phyloP scores from a whole-genome alignment of 2,113 vertebrate species.

The Ailurus styani region DNA sequence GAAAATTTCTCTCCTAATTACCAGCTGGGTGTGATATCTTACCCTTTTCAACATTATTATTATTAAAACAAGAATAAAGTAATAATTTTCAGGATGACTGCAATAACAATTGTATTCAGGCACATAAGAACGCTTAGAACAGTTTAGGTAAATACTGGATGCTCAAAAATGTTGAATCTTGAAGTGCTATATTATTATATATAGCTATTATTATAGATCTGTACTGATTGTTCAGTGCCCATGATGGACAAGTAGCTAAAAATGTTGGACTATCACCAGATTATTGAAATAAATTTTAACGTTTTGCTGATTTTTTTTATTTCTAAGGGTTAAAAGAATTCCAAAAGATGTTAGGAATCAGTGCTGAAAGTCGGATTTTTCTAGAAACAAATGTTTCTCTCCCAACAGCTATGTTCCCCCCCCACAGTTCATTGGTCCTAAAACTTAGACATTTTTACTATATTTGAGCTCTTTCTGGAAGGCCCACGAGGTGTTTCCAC shows the following conservation, averaged over 20 bases:
- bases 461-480: neutral
- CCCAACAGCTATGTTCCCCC: neutral
- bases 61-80: slow-evolving; percentile 11
- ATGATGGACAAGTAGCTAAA: neutral
- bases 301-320: neutral
- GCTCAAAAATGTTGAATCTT: neutral
- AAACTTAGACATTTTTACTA: neutral
- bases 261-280: neutral
- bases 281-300: neutral
- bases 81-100: neutral
- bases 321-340: neutral
- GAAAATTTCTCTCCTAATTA: neutral
- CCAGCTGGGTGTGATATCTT: neutral
- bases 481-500: neutral
- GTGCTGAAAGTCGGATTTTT: neutral
- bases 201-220: neutral
- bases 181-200: neutral
- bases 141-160: neutral
- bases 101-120: neutral
- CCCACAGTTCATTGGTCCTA: neutral
- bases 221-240: neutral
- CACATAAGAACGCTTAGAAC: neutral
- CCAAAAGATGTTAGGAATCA: neutral
- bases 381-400: neutral
- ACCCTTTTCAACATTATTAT: neutral